These are phyloP conservation scores for Stichodactyla mertensii DNA, from an alignment of 64 coral and sea anemone species.

Conservation along the genomic window DNA sequence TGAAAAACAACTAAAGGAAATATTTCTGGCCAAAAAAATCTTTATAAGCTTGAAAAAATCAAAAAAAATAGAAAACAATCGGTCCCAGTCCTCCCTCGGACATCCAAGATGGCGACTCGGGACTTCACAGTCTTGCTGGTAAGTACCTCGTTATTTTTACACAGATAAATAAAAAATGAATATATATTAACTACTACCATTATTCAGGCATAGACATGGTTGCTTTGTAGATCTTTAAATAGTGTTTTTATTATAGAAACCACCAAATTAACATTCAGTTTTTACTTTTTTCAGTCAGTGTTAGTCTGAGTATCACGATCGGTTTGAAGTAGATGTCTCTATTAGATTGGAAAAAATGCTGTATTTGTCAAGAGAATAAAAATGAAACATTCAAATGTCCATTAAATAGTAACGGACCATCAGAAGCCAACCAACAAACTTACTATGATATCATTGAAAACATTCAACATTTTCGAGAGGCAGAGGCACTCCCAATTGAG, in stretches of 20 bases:
- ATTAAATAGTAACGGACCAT: slow-evolving; percentile 31
- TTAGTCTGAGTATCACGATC: not conserved
- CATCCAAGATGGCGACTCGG: not conserved
- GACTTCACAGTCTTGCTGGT: not conserved
- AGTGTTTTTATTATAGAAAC: too few relatives aligned
- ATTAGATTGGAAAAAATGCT: slow-evolving; percentile 53
- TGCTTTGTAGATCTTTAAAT: too few relatives aligned
- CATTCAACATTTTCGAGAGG: slow-evolving; percentile 16
- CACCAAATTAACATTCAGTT: too few relatives aligned
- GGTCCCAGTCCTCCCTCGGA: slow-evolving; percentile 20
- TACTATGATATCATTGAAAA: slow-evolving; percentile 42
- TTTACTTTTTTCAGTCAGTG: too few relatives aligned
- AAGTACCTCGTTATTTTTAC: not conserved
- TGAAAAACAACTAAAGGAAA: too few relatives aligned
- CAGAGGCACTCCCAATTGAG: slow-evolving; percentile 7
- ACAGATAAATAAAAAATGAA: not conserved
- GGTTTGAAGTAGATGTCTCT: not conserved
- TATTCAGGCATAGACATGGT: too few relatives aligned
- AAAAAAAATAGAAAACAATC: slow-evolving; percentile 17
- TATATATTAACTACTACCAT: not conserved
- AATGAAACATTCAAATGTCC: slow-evolving; percentile 49
- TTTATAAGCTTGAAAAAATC: slow-evolving; percentile 3
- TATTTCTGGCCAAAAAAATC: too few relatives aligned
- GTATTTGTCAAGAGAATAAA: slow-evolving; percentile 44
- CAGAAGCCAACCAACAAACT: slow-evolving; percentile 17